phyloP scores from a whole-genome alignment of 2,888 invertebrate species.

The Melinaea marsaeus region DNA sequence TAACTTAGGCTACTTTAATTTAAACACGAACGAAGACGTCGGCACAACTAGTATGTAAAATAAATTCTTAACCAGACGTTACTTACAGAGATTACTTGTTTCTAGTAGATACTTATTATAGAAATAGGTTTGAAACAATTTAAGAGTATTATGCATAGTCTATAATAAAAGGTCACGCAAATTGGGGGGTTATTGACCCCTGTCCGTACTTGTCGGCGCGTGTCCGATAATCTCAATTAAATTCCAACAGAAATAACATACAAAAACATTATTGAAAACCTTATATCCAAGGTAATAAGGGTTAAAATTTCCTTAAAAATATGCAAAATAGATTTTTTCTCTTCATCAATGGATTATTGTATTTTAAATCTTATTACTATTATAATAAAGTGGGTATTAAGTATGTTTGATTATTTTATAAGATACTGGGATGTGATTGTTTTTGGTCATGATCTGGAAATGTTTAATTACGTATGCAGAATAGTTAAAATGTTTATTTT shows the following conservation, averaged over 20 bases:
- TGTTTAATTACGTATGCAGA: conserved; percentile 66
- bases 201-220: conserved; percentile 48
- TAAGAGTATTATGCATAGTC: conserved; percentile 29
- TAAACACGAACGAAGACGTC: too few relatives aligned
- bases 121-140: conserved; percentile 12
- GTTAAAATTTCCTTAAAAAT: background rate
- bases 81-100: background rate
- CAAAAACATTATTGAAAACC: conserved; percentile 31
- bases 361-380: background rate
- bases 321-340: conserved; percentile 6
- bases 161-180: conserved; percentile 45
- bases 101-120: conserved; percentile 13
- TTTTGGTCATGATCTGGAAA: conserved; percentile 68
- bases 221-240: conserved; percentile 46
- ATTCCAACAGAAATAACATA: conserved; percentile 10
- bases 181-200: conserved; percentile 46
- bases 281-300: conserved; percentile 25
- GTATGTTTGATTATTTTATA: conserved; percentile 31
- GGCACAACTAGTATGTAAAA: too few relatives aligned
- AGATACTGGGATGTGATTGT: conserved; percentile 66
- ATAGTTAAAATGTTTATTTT: conserved; percentile 45
- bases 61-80: too few relatives aligned
- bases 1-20: too few relatives aligned
- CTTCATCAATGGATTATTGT: conserved; percentile 24
- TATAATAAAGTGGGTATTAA: background rate